Evolutionary conservation across 2,888 invertebrate species (phyloP).

Genomic region (Allygus modestus): DNA sequence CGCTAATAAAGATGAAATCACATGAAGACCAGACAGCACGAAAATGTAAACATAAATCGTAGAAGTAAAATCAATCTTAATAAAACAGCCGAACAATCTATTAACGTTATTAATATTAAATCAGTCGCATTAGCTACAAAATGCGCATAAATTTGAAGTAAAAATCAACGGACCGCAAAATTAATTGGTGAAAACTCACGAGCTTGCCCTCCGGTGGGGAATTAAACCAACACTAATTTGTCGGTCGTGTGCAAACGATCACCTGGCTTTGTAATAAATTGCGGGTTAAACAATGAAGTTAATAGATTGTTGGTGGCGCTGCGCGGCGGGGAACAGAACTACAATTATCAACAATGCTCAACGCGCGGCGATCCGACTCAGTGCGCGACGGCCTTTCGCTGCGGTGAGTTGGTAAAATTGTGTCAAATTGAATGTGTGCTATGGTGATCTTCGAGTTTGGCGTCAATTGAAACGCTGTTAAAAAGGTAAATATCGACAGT

Average conservation of each 20-base stretch:
- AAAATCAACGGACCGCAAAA: constrained; percentile 2
- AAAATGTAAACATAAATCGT: no score
- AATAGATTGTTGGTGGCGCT: constrained; percentile 14
- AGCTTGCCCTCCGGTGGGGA: neutral
- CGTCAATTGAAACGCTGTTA: no score
- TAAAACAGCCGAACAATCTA: neutral
- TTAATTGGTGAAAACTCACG: neutral
- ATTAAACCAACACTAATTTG: neutral
- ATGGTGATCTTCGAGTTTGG: no score
- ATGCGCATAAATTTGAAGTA: neutral
- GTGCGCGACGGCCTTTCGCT: neutral
- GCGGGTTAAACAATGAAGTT: neutral
- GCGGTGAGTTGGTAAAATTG: neutral
- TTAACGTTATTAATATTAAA: neutral
- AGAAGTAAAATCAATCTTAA: neutral
- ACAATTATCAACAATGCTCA: neutral
- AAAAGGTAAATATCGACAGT: no score
- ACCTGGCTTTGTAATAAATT: neutral
- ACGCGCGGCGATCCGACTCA: neutral
- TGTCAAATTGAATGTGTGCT: no score
- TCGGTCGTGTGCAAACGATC: neutral
- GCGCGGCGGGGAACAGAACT: neutral
- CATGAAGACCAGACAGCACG: no score
- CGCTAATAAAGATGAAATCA: no score
- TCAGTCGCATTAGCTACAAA: neutral